phyloP scores from a whole-genome alignment of 1,140 invertebrate genomes.

The Rhyzopertha dominica region DNA sequence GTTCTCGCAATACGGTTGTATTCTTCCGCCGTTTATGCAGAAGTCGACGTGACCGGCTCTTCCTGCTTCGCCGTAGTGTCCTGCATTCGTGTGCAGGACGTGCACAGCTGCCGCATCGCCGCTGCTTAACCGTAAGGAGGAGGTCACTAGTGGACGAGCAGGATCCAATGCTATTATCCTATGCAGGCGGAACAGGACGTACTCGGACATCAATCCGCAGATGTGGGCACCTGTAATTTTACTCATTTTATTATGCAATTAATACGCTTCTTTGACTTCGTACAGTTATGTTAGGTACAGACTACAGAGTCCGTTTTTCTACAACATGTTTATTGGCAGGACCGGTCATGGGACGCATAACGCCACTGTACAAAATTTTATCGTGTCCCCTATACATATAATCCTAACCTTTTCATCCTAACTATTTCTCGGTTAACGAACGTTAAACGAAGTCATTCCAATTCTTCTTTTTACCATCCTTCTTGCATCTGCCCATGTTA shows the following conservation, averaged over 20 bases:
- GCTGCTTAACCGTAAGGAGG: constrained; percentile 57
- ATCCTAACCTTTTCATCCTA: too few species aligned
- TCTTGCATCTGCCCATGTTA: too few species aligned
- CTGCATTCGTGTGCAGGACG: constrained; percentile 70
- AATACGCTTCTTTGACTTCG: too few species aligned
- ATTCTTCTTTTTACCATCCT: too few species aligned
- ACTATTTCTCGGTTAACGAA: too few species aligned
- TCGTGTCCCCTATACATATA: too few species aligned
- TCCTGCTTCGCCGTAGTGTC: constrained; percentile 65
- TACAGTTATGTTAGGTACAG: too few species aligned
- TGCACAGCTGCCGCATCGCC: constrained; percentile 68
- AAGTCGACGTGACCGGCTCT: constrained; percentile 67
- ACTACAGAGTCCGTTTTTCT: too few species aligned
- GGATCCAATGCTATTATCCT: constrained; percentile 68
- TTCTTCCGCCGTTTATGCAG: constrained; percentile 67
- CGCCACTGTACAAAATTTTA: too few species aligned
- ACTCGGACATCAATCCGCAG: constrained; percentile 68
- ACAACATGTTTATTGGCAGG: too few species aligned
- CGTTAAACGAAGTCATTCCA: too few species aligned
- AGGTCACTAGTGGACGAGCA: constrained; percentile 61
- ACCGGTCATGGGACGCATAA: too few species aligned
- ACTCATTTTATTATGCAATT: background rate
- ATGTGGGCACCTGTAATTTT: constrained; percentile 52
- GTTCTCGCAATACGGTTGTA: constrained; percentile 66
- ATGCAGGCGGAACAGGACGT: constrained; percentile 57